Conservation (phyloP, 2,797 vertebrate genomes). For the Kryptopterus vitreolus region DNA sequence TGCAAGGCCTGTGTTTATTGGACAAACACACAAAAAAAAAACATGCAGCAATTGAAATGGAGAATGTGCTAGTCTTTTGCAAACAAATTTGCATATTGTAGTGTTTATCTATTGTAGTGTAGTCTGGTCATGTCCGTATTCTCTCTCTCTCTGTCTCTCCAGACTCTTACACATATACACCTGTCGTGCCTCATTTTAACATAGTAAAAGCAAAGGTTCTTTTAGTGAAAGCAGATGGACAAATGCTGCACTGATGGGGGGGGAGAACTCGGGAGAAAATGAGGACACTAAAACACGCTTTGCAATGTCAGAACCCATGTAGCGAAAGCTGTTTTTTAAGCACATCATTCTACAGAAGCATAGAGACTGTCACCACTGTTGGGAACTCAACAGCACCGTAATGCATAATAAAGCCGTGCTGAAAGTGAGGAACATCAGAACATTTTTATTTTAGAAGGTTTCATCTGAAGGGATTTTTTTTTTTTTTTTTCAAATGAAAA, state of each 20-base stretch:
- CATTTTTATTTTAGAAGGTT: conserved; percentile 6
- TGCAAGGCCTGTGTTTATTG: background rate
- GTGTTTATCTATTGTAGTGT: background rate
- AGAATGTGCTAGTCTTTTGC: background rate
- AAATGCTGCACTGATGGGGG: background rate
- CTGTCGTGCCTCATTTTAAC: conserved; percentile 8
- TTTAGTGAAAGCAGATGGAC: conserved; percentile 33
- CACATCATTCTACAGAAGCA: conserved; percentile 14
- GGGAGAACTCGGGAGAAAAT: background rate
- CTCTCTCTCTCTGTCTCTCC: background rate
- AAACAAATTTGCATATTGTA: conserved; percentile 22
- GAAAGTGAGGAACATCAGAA: background rate
- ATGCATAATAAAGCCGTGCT: conserved; percentile 21
- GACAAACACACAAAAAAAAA: conserved; percentile 1
- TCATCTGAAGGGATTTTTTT: background rate
- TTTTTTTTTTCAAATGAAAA: conserved; percentile 2
- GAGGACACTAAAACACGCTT: conserved; percentile 9
- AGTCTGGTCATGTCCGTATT: too few species aligned
- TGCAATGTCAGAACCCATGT: conserved; percentile 19
- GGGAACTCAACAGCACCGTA: conserved; percentile 18
- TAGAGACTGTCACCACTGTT: background rate
- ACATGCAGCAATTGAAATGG: background rate
- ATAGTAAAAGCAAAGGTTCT: conserved; percentile 16
- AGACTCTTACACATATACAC: background rate
- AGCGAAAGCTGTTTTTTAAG: conserved; percentile 39